Evolutionary conservation across 2,113 vertebrate genomes (phyloP), one percentile per base, ranked within the genome.

Genomic region (Excalfactoria chinensis): DNA sequence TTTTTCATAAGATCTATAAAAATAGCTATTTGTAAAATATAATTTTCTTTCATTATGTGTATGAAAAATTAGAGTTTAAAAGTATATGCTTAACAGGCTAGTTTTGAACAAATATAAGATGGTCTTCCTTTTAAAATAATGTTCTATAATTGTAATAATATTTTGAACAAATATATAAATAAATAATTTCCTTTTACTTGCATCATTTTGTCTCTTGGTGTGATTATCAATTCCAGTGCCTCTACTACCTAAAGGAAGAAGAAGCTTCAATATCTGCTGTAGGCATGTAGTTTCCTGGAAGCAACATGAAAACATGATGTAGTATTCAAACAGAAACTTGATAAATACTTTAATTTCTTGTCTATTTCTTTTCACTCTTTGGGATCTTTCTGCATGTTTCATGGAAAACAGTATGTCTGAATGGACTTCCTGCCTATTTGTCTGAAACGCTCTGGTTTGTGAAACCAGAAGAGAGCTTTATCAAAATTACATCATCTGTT

Each of bases 61-160:
- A 97, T 76, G 73, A 97, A 97, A 97, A 96, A 92, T 88, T 97
- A 93, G 35, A 97, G 68, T 97, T 97, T 94, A 96, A 96, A 96
- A 93, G 96, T 90, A 96, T 97, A 96, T 95, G 91, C 90, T 93
- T 95, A 95, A 71, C 90, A 96, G 79, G 72, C 89, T 97, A 96
- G 89, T 97, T 98, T 98, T 97, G 72, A 97, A 97, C 92, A 87
- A 97, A 97, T 95, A 75, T 97, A 96, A 97, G 89, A 94, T 86
- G 70, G 87, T 88, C 92, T 97, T 95, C 95, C 90, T 94, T 97
- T 97, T 91, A 87, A 97, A 96, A 72, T 88, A 94, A 85, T 62
- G 87, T 58, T 97, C 80, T 95, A 86, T 89, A 89, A 84, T 92
- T 91, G 87, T 97, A 93, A 91, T 95, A 76, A 88, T 95, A 90